Percentiles rank a stretch among this genome's conserved stretches.
phyloP scores from a whole-genome alignment of 2,888 invertebrate genomes.

The Graphium colonna region DNA sequence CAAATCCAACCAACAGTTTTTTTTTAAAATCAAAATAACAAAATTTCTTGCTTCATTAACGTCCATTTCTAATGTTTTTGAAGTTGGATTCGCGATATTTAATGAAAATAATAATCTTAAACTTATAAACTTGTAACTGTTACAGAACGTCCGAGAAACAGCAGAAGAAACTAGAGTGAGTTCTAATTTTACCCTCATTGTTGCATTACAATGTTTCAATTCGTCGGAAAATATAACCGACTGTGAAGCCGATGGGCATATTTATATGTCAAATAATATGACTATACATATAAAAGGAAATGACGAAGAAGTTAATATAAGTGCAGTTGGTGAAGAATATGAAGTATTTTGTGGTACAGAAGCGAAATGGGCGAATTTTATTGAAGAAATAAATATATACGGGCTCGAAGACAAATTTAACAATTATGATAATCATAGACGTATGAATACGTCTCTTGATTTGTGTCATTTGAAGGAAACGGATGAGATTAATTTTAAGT shows the following conservation, averaged over 20 bases:
- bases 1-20: neutral
- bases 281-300: slow-evolving; percentile 47
- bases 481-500: slow-evolving; percentile 7
- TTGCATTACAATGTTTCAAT: slow-evolving; percentile 53
- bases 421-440: slow-evolving; percentile 59
- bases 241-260: slow-evolving; percentile 48
- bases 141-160: slow-evolving; percentile 49
- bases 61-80: neutral
- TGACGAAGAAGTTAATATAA: slow-evolving; percentile 40
- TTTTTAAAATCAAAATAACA: neutral
- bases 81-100: too few species aligned
- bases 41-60: neutral
- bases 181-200: slow-evolving; percentile 47
- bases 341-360: slow-evolving; percentile 40
- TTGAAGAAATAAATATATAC: slow-evolving; percentile 52
- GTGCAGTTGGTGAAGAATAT: slow-evolving; percentile 42
- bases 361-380: slow-evolving; percentile 38
- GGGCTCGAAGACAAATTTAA: slow-evolving; percentile 56
- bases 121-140: slow-evolving; percentile 23
- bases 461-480: slow-evolving; percentile 30
- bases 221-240: slow-evolving; percentile 27
- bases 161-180: slow-evolving; percentile 51
- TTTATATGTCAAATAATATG: slow-evolving; percentile 46
- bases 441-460: slow-evolving; percentile 39
- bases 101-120: neutral